Base-by-base conservation (phyloP, 2,797 vertebrate species). In the Jordanella pulchra region DNA sequence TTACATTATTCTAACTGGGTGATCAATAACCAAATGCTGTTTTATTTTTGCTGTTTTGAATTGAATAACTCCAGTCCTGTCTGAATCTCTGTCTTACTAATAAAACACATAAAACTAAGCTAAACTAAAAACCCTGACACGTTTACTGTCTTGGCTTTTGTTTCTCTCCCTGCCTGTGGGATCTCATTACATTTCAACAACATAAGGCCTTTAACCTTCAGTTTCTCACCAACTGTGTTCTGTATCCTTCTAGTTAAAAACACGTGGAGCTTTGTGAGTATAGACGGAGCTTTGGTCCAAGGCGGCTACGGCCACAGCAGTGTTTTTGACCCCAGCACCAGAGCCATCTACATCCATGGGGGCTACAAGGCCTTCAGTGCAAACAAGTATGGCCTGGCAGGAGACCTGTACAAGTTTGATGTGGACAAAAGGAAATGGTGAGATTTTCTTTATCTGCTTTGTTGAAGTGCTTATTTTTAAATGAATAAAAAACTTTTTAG, bases 301-400 rank as follows among this genome's bases (percentile, higher is more conserved):
- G 98, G 98, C 0, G 98, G 98, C 0, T 99, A 99, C 1, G 98
- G 98, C 47, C 98, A 99, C 91, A 99, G 98, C 83, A 99, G 97
- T 1, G 97, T 97, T 7, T 99, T 96, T 11, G 97, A 99, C 86
- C 89, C 94, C 0, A 88, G 82, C 25, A 96, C 96, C 27, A 94
- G 91, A 65, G 93, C 96, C 28, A 87, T 99, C 74, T 99, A 97
- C 67, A 94, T 97, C 84, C 97, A 99, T 0, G 98, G 98, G 18
- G 98, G 98, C 56, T 99, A 99, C 94, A 99, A 99, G 89, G 97
- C 97, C 0, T 98, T 98, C 90, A 98, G 95, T 9, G 96, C 97
- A 82, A 99, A 97, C 93, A 99, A 99, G 80, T 98, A 98, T 70
- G 95, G 97, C 35, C 93, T 99, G 11, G 96, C 98, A 0, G 96